These are phyloP conservation scores for Acholoe squamosa DNA, from an alignment of 2,888 invertebrate genomes.

Conservation along the genomic window DNA sequence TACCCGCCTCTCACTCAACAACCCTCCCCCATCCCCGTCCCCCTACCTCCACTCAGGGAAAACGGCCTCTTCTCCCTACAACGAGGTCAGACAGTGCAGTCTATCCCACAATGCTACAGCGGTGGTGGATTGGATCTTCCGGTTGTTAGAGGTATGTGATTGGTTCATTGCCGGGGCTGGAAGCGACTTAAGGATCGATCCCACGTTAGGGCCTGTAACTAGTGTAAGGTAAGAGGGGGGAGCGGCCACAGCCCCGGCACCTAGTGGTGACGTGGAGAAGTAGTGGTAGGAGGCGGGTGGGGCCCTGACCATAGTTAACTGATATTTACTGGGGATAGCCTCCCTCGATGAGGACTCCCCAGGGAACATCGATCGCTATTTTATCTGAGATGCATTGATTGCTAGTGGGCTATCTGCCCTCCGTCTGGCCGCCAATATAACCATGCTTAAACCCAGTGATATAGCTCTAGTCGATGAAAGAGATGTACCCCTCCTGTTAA, in stretches of 20 bases:
- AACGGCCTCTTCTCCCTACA: conserved; percentile 30
- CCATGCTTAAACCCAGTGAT: too few relatives aligned
- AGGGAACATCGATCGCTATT: neutral
- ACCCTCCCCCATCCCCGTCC: neutral
- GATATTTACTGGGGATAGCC: too few relatives aligned
- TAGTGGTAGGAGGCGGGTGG: too few relatives aligned
- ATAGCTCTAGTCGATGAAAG: too few relatives aligned
- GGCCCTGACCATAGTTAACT: too few relatives aligned
- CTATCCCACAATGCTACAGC: conserved; percentile 46
- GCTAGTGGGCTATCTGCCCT: neutral
- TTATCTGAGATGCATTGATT: conserved; percentile 27
- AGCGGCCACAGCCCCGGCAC: neutral
- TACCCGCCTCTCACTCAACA: neutral
- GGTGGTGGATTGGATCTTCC: conserved; percentile 30
- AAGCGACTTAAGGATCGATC: neutral
- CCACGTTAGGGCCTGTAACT: neutral
- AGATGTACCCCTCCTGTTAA: too few relatives aligned
- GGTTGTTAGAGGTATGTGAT: conserved; percentile 20
- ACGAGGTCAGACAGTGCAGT: neutral
- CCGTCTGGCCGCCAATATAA: too few relatives aligned
- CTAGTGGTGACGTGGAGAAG: too few relatives aligned
- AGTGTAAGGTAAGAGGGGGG: too few relatives aligned
- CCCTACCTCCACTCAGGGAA: neutral
- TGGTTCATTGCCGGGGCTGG: conserved; percentile 16
- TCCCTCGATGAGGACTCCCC: neutral